These are phyloP conservation scores for Odontamblyopus lacepedii DNA, from an alignment of 2,797 vertebrate species.

Conservation along the genomic window DNA sequence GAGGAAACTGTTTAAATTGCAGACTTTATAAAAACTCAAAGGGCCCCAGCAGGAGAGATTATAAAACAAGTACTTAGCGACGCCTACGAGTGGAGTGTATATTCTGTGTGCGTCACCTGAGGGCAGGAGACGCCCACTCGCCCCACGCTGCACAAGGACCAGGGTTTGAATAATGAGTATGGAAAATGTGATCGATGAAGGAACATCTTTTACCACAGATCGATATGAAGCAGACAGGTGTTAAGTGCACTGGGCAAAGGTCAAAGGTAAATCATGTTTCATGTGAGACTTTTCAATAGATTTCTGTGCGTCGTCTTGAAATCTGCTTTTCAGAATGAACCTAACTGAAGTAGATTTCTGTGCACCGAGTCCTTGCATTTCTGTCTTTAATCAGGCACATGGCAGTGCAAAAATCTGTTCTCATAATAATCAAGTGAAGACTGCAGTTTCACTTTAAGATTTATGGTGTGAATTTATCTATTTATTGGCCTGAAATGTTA, in stretches of 20 bases:
- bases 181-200: not conserved
- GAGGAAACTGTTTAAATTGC: not conserved
- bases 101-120: slow-evolving; percentile 20
- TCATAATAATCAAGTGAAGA: not conserved
- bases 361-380: not conserved
- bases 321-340: no score
- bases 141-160: not conserved
- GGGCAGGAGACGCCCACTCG: slow-evolving; percentile 25
- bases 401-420: not conserved
- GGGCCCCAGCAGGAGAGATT: not conserved
- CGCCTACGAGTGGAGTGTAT: slow-evolving; percentile 28
- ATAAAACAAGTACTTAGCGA: slow-evolving; percentile 10
- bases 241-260: not conserved
- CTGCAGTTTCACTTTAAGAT: not conserved
- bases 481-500: no score
- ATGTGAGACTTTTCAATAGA: no score
- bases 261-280: no score
- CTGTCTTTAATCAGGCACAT: not conserved
- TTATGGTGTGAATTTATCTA: no score
- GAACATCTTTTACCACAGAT: not conserved
- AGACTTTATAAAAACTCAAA: not conserved
- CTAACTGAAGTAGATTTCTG: not conserved
- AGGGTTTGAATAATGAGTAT: not conserved
- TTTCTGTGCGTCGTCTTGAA: not conserved
- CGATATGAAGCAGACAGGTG: not conserved